Percentiles rank a stretch among this genome's conserved stretches.
Evolutionary conservation across 2,113 vertebrate genomes (phyloP).

Genomic region (Planiliza haematocheilus): DNA sequence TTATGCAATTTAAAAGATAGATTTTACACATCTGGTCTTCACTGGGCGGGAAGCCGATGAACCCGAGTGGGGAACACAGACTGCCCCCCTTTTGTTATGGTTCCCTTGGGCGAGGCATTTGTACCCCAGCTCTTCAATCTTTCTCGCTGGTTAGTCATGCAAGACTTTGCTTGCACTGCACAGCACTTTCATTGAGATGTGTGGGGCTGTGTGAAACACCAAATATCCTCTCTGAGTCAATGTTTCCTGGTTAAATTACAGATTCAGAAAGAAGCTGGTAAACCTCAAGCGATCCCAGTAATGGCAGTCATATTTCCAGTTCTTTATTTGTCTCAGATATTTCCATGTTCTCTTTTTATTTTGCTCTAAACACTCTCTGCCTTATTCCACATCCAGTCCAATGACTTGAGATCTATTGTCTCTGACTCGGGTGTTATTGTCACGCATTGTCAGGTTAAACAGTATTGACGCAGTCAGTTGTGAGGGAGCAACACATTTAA

Average conservation of each 20-base stretch:
- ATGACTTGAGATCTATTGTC: neutral
- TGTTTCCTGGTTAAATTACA: conserved; percentile 19
- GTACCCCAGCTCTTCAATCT: neutral
- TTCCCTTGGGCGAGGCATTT: neutral
- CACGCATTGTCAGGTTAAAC: neutral
- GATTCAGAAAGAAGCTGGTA: conserved; percentile 8
- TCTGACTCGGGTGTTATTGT: conserved; percentile 22
- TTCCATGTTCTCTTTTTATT: neutral
- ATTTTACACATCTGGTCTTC: neutral
- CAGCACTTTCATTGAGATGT: neutral
- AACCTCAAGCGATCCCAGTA: conserved; percentile 19
- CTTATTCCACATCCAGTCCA: no score
- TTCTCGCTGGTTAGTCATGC: neutral
- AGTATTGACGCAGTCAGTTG: neutral
- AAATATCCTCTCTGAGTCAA: conserved; percentile 34
- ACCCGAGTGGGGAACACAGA: neutral
- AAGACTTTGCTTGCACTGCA: neutral
- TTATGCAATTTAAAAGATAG: no score
- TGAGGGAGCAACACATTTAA: conserved; percentile 4
- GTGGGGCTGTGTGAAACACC: neutral
- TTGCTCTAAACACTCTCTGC: no score
- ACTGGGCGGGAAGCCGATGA: neutral
- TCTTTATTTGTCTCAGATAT: neutral
- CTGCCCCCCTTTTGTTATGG: neutral
- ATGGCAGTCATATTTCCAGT: conserved; percentile 12